These are phyloP conservation scores for Chloroclysta siterata DNA, from an alignment of 2,888 invertebrate genomes.

Conservation along the genomic window DNA sequence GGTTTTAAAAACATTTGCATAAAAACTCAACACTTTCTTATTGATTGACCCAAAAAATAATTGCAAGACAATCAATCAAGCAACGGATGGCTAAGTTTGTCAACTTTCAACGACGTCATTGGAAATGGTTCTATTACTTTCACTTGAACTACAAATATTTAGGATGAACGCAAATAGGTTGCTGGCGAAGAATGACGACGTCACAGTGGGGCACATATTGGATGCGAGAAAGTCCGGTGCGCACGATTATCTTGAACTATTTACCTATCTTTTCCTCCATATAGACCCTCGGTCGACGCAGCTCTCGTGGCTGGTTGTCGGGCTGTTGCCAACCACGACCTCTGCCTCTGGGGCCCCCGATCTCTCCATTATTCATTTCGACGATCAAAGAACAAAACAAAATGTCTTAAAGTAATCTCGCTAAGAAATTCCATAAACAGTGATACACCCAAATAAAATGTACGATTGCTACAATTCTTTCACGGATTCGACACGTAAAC, in stretches of 20 bases:
- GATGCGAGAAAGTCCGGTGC: slow-evolving; percentile 53
- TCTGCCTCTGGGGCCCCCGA: slow-evolving; percentile 79
- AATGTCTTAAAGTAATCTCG: slow-evolving; percentile 50
- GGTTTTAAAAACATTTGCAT: slow-evolving; percentile 22
- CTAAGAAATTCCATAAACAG: slow-evolving; percentile 70
- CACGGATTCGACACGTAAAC: slow-evolving; percentile 80
- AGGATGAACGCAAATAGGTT: slow-evolving; percentile 56
- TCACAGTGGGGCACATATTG: slow-evolving; percentile 51
- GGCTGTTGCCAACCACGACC: slow-evolving; percentile 81
- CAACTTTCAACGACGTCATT: slow-evolving; percentile 75
- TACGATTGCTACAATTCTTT: slow-evolving; percentile 46
- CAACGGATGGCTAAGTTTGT: slow-evolving; percentile 59
- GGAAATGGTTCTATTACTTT: slow-evolving; percentile 78
- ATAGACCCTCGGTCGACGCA: slow-evolving; percentile 72
- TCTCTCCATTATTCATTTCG: slow-evolving; percentile 83
- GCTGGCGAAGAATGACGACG: slow-evolving; percentile 64
- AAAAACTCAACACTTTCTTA: slow-evolving; percentile 9
- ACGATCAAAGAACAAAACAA: slow-evolving; percentile 36
- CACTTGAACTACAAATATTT: slow-evolving; percentile 72
- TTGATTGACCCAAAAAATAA: slow-evolving; percentile 50
- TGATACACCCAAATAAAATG: slow-evolving; percentile 41
- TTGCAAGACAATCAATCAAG: slow-evolving; percentile 47
- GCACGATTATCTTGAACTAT: slow-evolving; percentile 5
- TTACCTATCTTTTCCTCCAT: slow-evolving; percentile 72
- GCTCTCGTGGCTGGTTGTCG: slow-evolving; percentile 77